Evolutionary conservation across 2,113 vertebrate genomes (phyloP).

Genomic region (Nyctibius bracteatus): DNA sequence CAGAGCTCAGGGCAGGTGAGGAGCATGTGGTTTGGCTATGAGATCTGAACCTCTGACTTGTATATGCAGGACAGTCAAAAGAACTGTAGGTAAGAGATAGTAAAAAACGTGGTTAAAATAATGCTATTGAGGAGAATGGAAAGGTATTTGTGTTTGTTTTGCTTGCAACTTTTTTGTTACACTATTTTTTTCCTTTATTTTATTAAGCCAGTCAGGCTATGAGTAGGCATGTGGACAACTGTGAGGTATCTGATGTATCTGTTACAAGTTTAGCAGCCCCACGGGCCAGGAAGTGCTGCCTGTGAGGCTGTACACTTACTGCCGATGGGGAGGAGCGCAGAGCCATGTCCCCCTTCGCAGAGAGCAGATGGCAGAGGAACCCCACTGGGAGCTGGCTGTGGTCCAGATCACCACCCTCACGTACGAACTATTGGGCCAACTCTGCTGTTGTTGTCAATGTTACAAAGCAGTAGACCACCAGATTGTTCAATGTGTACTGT

Average conservation of each 20-base stretch:
- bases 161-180: background rate
- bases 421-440: background rate
- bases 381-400: background rate
- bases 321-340: rapidly evolving
- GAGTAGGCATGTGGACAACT: too few species aligned
- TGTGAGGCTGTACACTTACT: background rate
- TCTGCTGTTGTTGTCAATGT: rapidly evolving
- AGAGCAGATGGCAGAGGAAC: background rate
- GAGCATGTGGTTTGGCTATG: background rate
- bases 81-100: background rate
- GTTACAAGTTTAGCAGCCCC: background rate
- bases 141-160: background rate
- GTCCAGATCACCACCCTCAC: background rate
- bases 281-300: background rate
- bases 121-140: background rate
- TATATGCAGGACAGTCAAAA: background rate
- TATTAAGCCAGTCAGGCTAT: background rate
- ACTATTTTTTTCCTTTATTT: background rate
- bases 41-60: background rate
- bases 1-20: background rate
- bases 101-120: background rate
- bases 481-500: background rate
- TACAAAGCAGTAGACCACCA: background rate
- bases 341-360: rapidly evolving
- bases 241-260: background rate